Base-by-base conservation (phyloP, 2,888 invertebrate species). In the Orthonychiurus folsomi region DNA sequence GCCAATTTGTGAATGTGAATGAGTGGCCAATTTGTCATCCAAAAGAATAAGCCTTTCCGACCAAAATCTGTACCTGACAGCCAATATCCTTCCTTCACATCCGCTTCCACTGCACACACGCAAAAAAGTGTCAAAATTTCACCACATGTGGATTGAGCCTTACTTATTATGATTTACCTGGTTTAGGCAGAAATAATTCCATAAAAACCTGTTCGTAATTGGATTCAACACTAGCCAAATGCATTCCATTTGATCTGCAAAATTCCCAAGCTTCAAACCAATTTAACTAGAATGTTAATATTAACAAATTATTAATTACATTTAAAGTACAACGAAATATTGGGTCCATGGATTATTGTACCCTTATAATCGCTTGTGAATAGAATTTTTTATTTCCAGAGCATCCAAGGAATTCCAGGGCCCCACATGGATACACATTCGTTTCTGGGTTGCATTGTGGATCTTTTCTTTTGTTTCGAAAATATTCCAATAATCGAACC, bases 11-110 rank as follows among this genome's bases (percentile, higher is more conserved):
- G 25, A 27, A 93, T 27, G 91, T 89, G 58, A 93, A 83, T 0
- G 91, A 91, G 65, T 88, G 81, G 2, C 92, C 92, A 64, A n/a
- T 88, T 91, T 15, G 91, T 87, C 89, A 92, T 89, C 92, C 92
- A 92, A 81, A 92, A 91, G 82, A 91, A 92, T 74, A 84, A 85
- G 21, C 92, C 92, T 76, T 92, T 92, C 75, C 92, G 91, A 20
- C 91, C 92, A 75, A 91, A 83, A 78, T 92, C 92, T 3, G 91
- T 92, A 73, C 92, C 92, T 9, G 91, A 90, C 64, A 89, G 91
- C 92, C 92, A 93, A 50, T 65, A 67, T 12, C 52, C 58, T 57
- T 63, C 67, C 1, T 57, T 56, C 2, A 37, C 50, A 47, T 37
- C 18, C 2, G 23, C 54, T 1, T 62, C 64, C 15, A n/a, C n/a